Conservation (phyloP, 2,888 invertebrate species). For the Cantharis lateralis region DNA sequence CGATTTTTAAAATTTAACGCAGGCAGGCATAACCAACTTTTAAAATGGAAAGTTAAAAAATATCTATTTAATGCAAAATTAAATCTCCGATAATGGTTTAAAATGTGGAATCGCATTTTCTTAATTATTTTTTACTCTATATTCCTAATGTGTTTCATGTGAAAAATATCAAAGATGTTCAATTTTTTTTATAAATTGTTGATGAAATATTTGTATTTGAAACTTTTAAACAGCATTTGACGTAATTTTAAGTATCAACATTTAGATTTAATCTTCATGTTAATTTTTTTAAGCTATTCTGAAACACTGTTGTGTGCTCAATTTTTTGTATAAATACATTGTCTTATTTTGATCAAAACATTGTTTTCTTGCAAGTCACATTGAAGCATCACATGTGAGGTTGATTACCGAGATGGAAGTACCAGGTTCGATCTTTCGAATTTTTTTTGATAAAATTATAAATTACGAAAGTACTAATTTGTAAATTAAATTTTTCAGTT, state of each 20-base stretch:
- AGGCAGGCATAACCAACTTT: background rate
- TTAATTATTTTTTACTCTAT: background rate
- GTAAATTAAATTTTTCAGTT: no score
- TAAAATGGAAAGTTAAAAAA: background rate
- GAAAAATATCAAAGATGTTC: background rate
- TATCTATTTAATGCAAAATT: background rate
- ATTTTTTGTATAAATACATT: slow-evolving; percentile 8
- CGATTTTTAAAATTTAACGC: background rate
- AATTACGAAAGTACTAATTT: no score
- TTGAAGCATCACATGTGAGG: no score
- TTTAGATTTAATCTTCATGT: slow-evolving; percentile 6
- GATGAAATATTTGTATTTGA: slow-evolving; percentile 3
- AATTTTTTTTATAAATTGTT: slow-evolving; percentile 2
- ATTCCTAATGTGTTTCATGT: background rate
- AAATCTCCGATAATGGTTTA: background rate
- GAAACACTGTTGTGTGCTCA: slow-evolving; percentile 11
- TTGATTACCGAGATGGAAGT: no score
- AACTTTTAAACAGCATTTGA: slow-evolving; percentile 13
- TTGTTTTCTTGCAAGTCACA: no score
- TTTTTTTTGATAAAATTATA: no score
- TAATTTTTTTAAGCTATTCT: slow-evolving; percentile 4
- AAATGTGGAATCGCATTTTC: background rate
- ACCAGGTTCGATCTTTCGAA: no score
- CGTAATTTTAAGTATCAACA: slow-evolving; percentile 11
- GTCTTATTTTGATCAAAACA: background rate